These are phyloP conservation scores for Antechinus stuartii DNA, from an alignment of 2,113 vertebrate species.

Conservation along the genomic window DNA sequence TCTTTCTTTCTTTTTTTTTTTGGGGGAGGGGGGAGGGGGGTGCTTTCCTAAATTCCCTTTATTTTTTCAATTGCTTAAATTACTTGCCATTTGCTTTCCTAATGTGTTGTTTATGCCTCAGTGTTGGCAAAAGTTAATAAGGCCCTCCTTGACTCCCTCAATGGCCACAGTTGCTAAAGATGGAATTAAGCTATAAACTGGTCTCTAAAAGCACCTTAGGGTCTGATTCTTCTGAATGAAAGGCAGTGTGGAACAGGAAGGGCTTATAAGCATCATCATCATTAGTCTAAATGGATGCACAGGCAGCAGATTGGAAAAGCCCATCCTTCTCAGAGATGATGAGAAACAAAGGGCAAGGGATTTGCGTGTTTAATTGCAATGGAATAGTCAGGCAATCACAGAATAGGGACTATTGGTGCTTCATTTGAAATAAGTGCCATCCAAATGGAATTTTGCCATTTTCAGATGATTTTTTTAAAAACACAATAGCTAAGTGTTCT, in stretches of 20 bases:
- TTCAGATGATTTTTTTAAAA: not conserved
- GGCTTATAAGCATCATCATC: slow-evolving; percentile 31
- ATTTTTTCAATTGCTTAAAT: slow-evolving; percentile 40
- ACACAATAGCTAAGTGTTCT: not conserved
- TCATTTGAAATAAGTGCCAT: not conserved
- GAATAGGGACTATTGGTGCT: not conserved
- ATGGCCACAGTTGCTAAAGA: slow-evolving; percentile 20
- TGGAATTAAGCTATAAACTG: slow-evolving; percentile 50
- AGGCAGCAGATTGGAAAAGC: slow-evolving; percentile 41
- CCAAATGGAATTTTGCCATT: slow-evolving; percentile 21
- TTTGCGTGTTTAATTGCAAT: slow-evolving; percentile 49
- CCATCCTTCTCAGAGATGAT: slow-evolving; percentile 39
- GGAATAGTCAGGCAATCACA: slow-evolving; percentile 32
- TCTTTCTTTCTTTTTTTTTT: not conserved
- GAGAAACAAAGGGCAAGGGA: slow-evolving; percentile 5
- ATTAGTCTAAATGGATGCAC: slow-evolving; percentile 69
- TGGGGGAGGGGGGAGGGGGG: not conserved
- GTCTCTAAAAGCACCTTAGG: slow-evolving; percentile 57
- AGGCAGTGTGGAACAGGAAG: slow-evolving; percentile 33
- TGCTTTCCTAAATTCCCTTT: slow-evolving; percentile 31
- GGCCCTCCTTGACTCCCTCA: slow-evolving; percentile 43
- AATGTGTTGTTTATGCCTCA: slow-evolving; percentile 33
- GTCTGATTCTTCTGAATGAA: slow-evolving; percentile 49
- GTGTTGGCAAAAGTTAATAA: slow-evolving; percentile 55
- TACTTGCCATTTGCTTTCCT: slow-evolving; percentile 55